Evolutionary conservation across 2,797 vertebrate species (phyloP).

Genomic region (Enteromius thamalakanensis): DNA sequence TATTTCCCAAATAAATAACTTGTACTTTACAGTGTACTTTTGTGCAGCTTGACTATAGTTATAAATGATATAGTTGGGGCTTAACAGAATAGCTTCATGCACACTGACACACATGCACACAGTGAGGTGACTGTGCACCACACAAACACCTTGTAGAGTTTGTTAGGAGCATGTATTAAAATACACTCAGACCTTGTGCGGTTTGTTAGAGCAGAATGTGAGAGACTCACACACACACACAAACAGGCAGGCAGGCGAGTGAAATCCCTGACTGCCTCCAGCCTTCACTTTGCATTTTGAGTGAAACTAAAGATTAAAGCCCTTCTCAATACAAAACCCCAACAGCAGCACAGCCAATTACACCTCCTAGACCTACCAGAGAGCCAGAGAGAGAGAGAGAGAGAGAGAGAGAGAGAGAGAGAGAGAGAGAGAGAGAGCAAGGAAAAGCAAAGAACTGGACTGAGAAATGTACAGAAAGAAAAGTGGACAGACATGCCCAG

Average conservation of each 20-base stretch:
- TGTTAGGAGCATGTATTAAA: constrained; percentile 38
- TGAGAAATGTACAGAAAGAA: background rate
- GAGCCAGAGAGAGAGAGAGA: constrained; percentile 22
- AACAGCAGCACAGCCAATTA: constrained; percentile 74
- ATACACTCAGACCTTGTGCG: constrained; percentile 46
- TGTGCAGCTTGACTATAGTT: background rate
- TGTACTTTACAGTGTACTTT: no score
- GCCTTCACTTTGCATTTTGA: constrained; percentile 74
- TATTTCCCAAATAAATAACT: background rate
- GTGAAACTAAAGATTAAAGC: constrained; percentile 80
- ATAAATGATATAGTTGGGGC: background rate
- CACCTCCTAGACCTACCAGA: constrained; percentile 63
- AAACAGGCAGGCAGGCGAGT: constrained; percentile 41
- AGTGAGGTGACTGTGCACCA: background rate
- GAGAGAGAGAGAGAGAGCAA: constrained; percentile 2
- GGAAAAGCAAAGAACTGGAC: constrained; percentile 30
- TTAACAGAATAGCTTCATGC: background rate
- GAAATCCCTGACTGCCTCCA: constrained; percentile 66
- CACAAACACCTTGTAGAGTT: constrained; percentile 25
- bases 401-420: constrained; percentile 15
- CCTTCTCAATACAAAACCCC: constrained; percentile 67
- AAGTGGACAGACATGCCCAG: constrained; percentile 1
- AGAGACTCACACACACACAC: constrained; percentile 25
- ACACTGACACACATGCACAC: background rate
- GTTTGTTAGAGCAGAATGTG: constrained; percentile 47